Base-by-base conservation (phyloP, 2,113 vertebrate genomes). In the Coreoperca whiteheadi region DNA sequence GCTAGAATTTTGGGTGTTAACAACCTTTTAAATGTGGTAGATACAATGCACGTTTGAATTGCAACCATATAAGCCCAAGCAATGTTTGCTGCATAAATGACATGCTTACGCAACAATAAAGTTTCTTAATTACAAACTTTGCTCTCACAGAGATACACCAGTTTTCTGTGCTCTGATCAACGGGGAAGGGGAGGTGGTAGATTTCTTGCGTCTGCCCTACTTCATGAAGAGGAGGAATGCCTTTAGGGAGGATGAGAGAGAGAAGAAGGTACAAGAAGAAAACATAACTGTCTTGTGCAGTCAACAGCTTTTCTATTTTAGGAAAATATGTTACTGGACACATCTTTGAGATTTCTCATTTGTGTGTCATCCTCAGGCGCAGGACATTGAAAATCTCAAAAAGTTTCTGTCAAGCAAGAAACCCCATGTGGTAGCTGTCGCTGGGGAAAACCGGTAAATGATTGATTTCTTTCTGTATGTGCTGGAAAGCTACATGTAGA, bases 211-310 rank as follows among this genome's bases (percentile, higher is more conserved):
- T 8, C 87, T 99, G 82, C 98, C 98, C 0, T 95, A 99, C 93
- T 99, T 99, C 94, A 97, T 98, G 60, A 99, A 98, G 90, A 95
- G 98, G 73, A 97, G 98, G 85, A 99, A 99, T 4, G 98, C 98
- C 14, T 99, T 97, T 94, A 96, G 96, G 87, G 98, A 99, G 72
- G 98, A 99, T 8, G 98, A 99, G 81, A 91, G 98, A 75, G 98
- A 99, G 85, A 99, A 96, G 90, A 99, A 99, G 96, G 98, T 97
- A 82, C 43, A 69, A 60, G 7, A 39, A 10, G 78, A 89, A 89
- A 72, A 74, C 8, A n/a, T 5, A 9, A 2, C 37, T 79, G 18
- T 12, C 10, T 10, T 34, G 0, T 63, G 68, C 28, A 28, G 15
- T 65, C 6, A 41, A n/a, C 28, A 16, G 6, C 16, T 46, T 37